Evolutionary conservation across 2,797 vertebrate species (phyloP), one percentile per base, ranked within the genome.

Genomic region (Tenualosa thibaudeaui): DNA sequence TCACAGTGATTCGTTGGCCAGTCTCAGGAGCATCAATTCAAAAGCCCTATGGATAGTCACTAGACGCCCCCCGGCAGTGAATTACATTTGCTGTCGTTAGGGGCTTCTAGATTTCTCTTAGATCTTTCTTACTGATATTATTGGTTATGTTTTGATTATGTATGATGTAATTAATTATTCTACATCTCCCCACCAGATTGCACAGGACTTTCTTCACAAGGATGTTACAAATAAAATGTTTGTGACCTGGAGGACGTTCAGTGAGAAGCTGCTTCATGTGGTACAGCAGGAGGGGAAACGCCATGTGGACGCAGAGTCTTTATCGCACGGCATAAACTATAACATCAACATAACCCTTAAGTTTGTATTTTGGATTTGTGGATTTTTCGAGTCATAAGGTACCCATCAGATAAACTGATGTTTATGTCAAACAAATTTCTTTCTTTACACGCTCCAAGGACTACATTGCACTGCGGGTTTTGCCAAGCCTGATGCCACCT

Each of bases 401-500:
- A 46, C 46, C 6, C 46, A 3, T 46, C 46, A 46, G 3, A 6
- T 46, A 50, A 50, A 17, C n/a, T n/a, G n/a, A n/a, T n/a, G n/a
- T n/a, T n/a, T n/a, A n/a, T n/a, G n/a, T n/a, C n/a, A 60, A 60
- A 60, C 7, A 7, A 56, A 37, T 37, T 31, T 68, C 8, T 37
- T 40, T 43, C 31, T 75, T 31, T 37, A 75, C 24, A 65, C 24
- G 0, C 62, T 65, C 62, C 62, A 65, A 65, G 8, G 62, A 65
- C 62, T 65, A 65, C 62, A 65, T 65, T 65, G 62, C 62, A 8
- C 24, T 65, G 24, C 10, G 26, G 62, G 24, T 65, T 2, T 13
- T 65, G 26, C 62, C 62, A 26, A 65, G 62, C 62, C 62, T 65
- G 62, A 65, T 65, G 62, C 62, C 62, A 31, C 62, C 62, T 26